Evolutionary conservation across 30 jellyfish, hydroid and myxozoan species (phyloP).

Genomic region (Pelagia noctiluca): DNA sequence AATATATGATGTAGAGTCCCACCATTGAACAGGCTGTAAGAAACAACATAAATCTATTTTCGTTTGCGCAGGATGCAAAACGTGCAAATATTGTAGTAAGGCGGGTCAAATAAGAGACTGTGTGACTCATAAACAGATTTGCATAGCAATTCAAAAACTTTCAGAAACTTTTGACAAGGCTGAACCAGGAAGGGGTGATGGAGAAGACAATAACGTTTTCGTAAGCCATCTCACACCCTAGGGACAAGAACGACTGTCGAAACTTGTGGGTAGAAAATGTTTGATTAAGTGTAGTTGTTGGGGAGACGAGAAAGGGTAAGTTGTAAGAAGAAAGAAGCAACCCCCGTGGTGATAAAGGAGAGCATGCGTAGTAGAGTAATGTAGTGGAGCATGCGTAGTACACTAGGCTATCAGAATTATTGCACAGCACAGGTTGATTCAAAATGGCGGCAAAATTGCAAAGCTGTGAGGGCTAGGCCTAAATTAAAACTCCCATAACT

Average conservation of each 20-base stretch:
- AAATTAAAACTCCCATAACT: too few relatives aligned
- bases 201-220: slow-evolving; percentile 7
- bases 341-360: too few relatives aligned
- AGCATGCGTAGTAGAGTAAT: too few relatives aligned
- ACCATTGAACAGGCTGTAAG: slow-evolving; percentile 32
- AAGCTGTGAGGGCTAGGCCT: too few relatives aligned
- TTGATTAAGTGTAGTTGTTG: slow-evolving; percentile 7
- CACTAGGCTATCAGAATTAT: too few relatives aligned
- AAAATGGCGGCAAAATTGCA: too few relatives aligned
- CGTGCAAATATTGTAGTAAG: slow-evolving; percentile 22
- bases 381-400: too few relatives aligned
- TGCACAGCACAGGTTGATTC: too few relatives aligned
- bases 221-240: slow-evolving; percentile 35
- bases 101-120: slow-evolving; percentile 37
- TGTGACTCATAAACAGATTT: slow-evolving; percentile 25
- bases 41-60: slow-evolving; percentile 16
- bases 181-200: slow-evolving; percentile 30
- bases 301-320: too few relatives aligned
- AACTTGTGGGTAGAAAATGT: slow-evolving; percentile 4
- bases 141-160: slow-evolving; percentile 23
- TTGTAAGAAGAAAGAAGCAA: too few relatives aligned
- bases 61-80: slow-evolving; percentile 38
- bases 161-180: slow-evolving; percentile 34
- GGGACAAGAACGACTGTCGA: background rate
- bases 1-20: slow-evolving; percentile 22